Evolutionary conservation across 2,797 vertebrate species (phyloP).

Genomic region (Sebastes nivosus): DNA sequence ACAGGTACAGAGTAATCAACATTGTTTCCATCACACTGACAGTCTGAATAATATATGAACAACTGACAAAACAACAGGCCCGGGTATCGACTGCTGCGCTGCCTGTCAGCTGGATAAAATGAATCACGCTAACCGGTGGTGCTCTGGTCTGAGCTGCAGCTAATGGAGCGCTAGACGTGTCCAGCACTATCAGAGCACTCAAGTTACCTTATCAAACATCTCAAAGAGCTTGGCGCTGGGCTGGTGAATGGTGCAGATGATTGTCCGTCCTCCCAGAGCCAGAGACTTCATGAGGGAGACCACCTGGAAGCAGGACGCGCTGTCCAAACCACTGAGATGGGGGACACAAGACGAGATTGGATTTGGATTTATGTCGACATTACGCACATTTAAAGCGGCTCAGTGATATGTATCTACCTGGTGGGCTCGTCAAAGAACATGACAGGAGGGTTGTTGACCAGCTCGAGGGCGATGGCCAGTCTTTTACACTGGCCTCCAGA

Average conservation of each 20-base stretch:
- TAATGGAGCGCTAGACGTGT: slow-evolving; percentile 43
- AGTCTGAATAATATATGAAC: slow-evolving; percentile 57
- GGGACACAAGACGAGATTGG: background rate
- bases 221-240: slow-evolving; percentile 99
- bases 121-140: slow-evolving; percentile 26
- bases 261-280: slow-evolving; percentile 95
- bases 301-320: slow-evolving; percentile 97
- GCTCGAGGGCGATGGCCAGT: slow-evolving; percentile 94
- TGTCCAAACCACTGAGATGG: slow-evolving; percentile 91
- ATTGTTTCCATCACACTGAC: slow-evolving; percentile 36
- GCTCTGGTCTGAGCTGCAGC: slow-evolving; percentile 10
- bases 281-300: slow-evolving; percentile 96
- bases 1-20: slow-evolving; percentile 46
- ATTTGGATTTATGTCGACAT: background rate
- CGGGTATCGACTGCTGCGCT: slow-evolving; percentile 16
- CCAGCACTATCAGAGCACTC: slow-evolving; percentile 29
- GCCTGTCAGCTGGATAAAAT: slow-evolving; percentile 31
- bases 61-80: slow-evolving; percentile 40
- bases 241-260: slow-evolving; percentile 99
- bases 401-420: slow-evolving; percentile 80
- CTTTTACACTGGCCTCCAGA: slow-evolving; percentile 96
- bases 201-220: slow-evolving; percentile 96
- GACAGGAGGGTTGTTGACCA: slow-evolving; percentile 98
- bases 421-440: slow-evolving; percentile 99
- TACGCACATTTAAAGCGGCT: background rate